A percentile compares a stretch with the other conserved stretches of the same genome.
Conservation (phyloP, 2,888 invertebrate genomes). For the Drosophila nigricruria region DNA sequence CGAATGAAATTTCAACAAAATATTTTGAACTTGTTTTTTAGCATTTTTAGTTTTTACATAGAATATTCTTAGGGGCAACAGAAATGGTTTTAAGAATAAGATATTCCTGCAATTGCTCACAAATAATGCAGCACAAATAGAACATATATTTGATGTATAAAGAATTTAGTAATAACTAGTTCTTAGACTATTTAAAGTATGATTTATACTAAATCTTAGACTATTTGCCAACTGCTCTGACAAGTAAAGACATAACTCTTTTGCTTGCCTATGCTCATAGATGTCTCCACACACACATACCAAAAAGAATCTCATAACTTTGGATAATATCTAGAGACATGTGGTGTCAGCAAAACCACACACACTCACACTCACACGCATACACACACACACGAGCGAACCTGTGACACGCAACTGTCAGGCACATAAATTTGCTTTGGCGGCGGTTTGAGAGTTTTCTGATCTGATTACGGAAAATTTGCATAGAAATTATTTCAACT, state of each 20-base stretch:
- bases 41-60: neutral
- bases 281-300: neutral
- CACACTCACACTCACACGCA: neutral
- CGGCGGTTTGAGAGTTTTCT: slow-evolving; percentile 21
- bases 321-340: slow-evolving; percentile 10
- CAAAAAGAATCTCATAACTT: slow-evolving; percentile 7
- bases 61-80: neutral
- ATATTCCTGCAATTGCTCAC: too few relatives aligned
- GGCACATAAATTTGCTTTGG: slow-evolving; percentile 54
- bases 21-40: neutral
- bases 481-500: slow-evolving; percentile 76
- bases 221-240: too few relatives aligned
- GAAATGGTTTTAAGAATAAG: too few relatives aligned
- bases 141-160: neutral
- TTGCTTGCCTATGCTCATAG: neutral
- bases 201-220: neutral
- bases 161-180: neutral
- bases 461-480: slow-evolving; percentile 75
- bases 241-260: neutral
- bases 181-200: neutral
- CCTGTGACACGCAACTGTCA: slow-evolving; percentile 64
- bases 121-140: too few relatives aligned
- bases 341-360: slow-evolving; percentile 5
- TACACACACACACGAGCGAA: slow-evolving; percentile 9
- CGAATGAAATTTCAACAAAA: neutral